phyloP scores from a whole-genome alignment of 2,113 vertebrate genomes.

The Saguinus imperator region DNA sequence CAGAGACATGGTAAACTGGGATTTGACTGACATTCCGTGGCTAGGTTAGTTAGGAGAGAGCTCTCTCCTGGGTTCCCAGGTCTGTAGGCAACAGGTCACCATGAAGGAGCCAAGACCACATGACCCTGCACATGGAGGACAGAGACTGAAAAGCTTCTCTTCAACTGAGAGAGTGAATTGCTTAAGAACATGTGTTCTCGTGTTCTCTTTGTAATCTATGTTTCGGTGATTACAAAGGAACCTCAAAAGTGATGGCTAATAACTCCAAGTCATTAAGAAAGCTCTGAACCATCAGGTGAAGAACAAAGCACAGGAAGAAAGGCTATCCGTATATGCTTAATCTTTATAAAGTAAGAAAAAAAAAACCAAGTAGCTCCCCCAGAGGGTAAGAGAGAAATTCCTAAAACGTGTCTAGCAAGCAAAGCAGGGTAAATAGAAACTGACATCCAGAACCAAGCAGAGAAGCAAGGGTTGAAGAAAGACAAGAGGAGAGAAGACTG shows the following conservation, averaged over 20 bases:
- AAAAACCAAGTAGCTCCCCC: neutral
- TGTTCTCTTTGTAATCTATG: neutral
- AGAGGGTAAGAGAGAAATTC: neutral
- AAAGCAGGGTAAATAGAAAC: neutral
- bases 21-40: rapidly evolving
- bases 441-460: neutral
- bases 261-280: neutral
- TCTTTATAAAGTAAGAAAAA: neutral
- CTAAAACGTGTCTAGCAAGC: neutral
- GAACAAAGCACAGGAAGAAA: neutral
- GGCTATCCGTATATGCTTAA: neutral
- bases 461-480: neutral
- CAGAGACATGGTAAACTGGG: neutral
- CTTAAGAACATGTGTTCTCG: neutral
- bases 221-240: neutral
- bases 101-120: neutral
- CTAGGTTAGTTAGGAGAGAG: rapidly evolving
- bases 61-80: neutral
- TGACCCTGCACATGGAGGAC: neutral
- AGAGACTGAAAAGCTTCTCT: too few species aligned
- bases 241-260: neutral
- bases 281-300: neutral
- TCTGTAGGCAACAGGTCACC: neutral
- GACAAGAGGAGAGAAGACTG: neutral
- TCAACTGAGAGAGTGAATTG: neutral